These are phyloP conservation scores for Zaprionus taronus DNA, from an alignment of 1,140 invertebrate species.

Conservation along the genomic window DNA sequence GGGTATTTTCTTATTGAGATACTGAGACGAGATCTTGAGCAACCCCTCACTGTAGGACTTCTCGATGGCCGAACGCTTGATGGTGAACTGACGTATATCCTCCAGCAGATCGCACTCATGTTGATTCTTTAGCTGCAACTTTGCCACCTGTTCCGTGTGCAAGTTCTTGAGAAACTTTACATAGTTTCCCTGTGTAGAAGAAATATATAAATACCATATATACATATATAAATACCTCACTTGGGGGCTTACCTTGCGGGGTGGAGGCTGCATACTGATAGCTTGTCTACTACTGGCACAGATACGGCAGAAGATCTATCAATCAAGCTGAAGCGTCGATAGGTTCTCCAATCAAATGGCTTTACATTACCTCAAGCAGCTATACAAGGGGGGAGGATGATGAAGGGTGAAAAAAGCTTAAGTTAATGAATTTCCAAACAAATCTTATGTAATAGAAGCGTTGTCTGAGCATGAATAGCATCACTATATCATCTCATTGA, in stretches of 20 bases:
- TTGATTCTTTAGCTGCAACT: conserved; percentile 96
- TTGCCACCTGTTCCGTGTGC: conserved; percentile 95
- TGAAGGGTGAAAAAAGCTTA: conserved; percentile 20
- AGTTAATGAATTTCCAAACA: conserved; percentile 52
- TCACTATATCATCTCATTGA: background rate
- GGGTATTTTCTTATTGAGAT: conserved; percentile 96
- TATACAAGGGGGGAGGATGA: conserved; percentile 29
- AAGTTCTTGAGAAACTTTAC: conserved; percentile 95
- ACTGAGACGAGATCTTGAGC: conserved; percentile 94
- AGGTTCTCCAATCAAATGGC: conserved; percentile 40
- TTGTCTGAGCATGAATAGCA: background rate
- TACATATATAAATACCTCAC: background rate
- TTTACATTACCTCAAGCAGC: conserved; percentile 76
- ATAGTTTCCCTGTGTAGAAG: conserved; percentile 90
- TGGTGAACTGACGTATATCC: conserved; percentile 96
- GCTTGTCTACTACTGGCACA: conserved; percentile 55
- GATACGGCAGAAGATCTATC: conserved; percentile 37
- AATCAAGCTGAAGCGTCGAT: conserved; percentile 45
- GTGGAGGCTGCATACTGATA: conserved; percentile 82
- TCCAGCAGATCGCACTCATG: conserved; percentile 97
- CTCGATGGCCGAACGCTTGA: conserved; percentile 96
- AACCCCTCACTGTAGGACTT: conserved; percentile 97
- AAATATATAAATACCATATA: background rate
- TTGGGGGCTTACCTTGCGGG: conserved; percentile 74
- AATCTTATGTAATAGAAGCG: conserved; percentile 62